phyloP scores from a whole-genome alignment of 2,888 invertebrate genomes.

The Pristionchus fissidentatus region DNA sequence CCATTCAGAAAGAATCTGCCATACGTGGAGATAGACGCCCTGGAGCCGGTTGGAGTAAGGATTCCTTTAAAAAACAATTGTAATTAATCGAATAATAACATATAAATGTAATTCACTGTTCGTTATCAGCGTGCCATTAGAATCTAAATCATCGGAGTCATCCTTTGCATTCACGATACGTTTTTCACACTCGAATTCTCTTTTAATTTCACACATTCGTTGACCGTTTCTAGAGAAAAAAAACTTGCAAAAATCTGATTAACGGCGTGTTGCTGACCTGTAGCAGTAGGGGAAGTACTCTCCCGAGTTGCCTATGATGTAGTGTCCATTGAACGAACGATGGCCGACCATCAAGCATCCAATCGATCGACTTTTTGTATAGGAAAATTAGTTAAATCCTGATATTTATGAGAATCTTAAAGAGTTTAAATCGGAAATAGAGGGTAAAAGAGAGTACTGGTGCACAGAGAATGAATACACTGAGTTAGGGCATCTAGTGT shows the following conservation, averaged over 20 bases:
- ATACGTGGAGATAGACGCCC: slow-evolving; percentile 25
- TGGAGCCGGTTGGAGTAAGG: slow-evolving; percentile 18
- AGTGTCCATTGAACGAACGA: slow-evolving; percentile 4
- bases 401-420: too few species aligned
- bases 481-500: too few species aligned
- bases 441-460: too few species aligned
- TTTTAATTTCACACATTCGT: too few species aligned
- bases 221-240: too few species aligned
- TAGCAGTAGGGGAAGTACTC: slow-evolving; percentile 42
- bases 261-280: too few species aligned
- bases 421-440: too few species aligned
- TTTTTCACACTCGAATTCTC: too few species aligned
- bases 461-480: too few species aligned
- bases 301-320: slow-evolving; percentile 27
- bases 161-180: not conserved
- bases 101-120: not conserved
- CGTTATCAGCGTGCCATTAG: not conserved
- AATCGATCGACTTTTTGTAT: too few species aligned
- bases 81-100: not conserved
- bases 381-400: too few species aligned
- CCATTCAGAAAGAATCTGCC: not conserved
- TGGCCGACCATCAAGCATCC: not conserved
- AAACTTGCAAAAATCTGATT: not conserved
- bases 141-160: not conserved
- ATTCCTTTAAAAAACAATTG: not conserved